phyloP scores from a whole-genome alignment of 2,888 invertebrate species.

The Drosophila leonis region DNA sequence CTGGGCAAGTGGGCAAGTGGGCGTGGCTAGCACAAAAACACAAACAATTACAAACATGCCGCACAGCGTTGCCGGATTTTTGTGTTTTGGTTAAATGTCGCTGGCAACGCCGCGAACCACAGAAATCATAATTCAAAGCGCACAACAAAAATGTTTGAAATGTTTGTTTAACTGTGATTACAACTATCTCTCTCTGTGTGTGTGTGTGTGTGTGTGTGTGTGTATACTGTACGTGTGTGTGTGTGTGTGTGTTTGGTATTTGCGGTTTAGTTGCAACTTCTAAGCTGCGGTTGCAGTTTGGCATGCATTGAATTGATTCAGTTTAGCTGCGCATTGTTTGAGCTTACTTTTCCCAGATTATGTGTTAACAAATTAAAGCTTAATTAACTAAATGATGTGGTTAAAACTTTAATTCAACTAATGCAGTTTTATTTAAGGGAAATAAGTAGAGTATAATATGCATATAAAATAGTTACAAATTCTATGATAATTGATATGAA shows the following conservation, averaged over 20 bases:
- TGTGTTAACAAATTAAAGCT: constrained; percentile 2
- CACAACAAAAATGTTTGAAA: constrained; percentile 52
- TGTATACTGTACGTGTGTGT: constrained; percentile 19
- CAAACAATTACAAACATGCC: constrained; percentile 17
- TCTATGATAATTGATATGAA: no score
- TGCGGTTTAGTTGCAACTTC: constrained; percentile 49
- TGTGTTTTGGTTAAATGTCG: background rate
- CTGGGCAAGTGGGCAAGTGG: background rate
- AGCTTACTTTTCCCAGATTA: constrained; percentile 22
- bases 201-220: constrained; percentile 27
- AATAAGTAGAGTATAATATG: no score
- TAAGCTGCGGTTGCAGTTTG: constrained; percentile 34
- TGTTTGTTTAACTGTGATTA: constrained; percentile 38
- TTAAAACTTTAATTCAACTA: background rate
- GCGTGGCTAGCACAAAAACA: background rate
- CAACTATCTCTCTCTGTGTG: background rate
- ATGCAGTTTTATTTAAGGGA: background rate
- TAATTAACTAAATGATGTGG: constrained; percentile 19
- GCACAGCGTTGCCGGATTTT: constrained; percentile 22
- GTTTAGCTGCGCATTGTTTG: background rate
- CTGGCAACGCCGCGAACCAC: constrained; percentile 36
- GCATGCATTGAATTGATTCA: constrained; percentile 13
- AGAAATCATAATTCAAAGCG: constrained; percentile 68
- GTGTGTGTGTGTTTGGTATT: constrained; percentile 21
- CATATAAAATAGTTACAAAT: background rate